Evolutionary conservation across 2,113 vertebrate species (phyloP).

Genomic region (Phyllostomus discolor): DNA sequence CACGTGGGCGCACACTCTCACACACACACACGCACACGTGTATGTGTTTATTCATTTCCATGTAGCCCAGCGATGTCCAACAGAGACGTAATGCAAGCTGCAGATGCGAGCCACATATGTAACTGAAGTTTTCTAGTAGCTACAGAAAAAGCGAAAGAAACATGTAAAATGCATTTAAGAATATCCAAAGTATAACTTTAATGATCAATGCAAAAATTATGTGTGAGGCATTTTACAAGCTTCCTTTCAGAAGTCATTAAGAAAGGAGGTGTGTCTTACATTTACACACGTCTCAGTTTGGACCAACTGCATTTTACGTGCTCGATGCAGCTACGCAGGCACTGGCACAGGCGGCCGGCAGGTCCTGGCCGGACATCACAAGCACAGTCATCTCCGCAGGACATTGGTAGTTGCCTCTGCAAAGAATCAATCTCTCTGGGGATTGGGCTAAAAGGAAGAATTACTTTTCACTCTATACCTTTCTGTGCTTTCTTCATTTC

Average conservation of each 20-base stretch:
- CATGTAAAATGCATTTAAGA: background rate
- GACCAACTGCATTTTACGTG: background rate
- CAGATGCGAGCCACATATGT: background rate
- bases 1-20: too few species aligned
- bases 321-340: background rate
- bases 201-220: background rate
- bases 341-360: rapidly evolving
- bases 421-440: background rate
- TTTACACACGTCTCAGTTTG: background rate
- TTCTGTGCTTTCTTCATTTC: background rate
- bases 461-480: background rate
- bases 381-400: background rate
- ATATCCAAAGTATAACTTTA: background rate
- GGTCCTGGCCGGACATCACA: background rate
- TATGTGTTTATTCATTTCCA: background rate
- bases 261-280: background rate
- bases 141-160: background rate
- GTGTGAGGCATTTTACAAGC: background rate
- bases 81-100: background rate
- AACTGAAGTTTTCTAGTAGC: background rate
- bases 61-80: background rate
- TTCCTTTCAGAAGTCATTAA: background rate
- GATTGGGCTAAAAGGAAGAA: background rate
- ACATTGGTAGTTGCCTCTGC: background rate
- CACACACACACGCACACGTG: background rate